Conservation (phyloP, 2,113 vertebrate genomes). For the Sphyrna mokarran region DNA sequence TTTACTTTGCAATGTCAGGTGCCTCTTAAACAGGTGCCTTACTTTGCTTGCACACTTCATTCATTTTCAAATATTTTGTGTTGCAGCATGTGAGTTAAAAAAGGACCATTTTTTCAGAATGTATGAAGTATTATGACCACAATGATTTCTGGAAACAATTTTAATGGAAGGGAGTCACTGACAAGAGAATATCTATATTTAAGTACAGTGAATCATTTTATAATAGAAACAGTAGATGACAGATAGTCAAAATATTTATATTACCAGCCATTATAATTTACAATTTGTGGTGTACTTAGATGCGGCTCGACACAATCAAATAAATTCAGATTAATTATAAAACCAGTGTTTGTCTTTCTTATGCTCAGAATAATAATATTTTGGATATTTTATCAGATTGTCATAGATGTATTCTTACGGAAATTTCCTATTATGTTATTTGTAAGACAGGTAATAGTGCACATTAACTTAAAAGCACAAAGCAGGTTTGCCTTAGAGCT, state of each 20-base stretch:
- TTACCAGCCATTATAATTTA: constrained; percentile 15
- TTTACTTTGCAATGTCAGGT: constrained; percentile 8
- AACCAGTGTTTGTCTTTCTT: constrained; percentile 3
- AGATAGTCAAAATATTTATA: constrained; percentile 34
- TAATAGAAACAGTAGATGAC: constrained; percentile 33
- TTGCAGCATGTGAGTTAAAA: neutral
- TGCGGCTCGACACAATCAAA: neutral
- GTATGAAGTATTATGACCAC: neutral
- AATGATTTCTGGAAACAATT: constrained; percentile 4
- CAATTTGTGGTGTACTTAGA: constrained; percentile 20
- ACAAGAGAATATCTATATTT: constrained; percentile 7
- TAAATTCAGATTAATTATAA: neutral
- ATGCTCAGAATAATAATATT: constrained; percentile 13
- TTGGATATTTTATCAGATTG: constrained; percentile 27
- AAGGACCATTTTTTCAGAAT: neutral
- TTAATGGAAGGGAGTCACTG: constrained; percentile 19
- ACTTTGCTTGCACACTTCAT: neutral
- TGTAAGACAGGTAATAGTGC: neutral
- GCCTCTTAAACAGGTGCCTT: neutral
- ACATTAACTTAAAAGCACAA: no score
- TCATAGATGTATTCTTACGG: constrained; percentile 9
- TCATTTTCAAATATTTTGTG: neutral
- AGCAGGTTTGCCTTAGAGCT: no score
- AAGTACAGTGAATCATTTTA: constrained; percentile 27
- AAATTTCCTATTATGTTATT: neutral